Evolutionary conservation across 2,797 vertebrate genomes (phyloP), one percentile per base, ranked within the genome.

Genomic region (Lycodopsis pacificus): DNA sequence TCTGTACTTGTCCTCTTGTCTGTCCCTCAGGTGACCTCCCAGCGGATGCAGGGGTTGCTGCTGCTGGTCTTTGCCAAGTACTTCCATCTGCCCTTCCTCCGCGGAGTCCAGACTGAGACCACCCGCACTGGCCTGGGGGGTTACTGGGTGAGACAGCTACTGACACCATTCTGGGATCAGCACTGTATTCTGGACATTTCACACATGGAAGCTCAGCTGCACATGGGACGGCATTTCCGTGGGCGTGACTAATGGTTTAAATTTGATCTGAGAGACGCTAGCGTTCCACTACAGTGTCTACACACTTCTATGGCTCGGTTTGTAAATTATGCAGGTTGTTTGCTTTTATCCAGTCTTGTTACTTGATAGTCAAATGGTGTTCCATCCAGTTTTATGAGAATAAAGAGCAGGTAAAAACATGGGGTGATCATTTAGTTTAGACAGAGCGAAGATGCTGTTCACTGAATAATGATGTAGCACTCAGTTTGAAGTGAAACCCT

Each of bases 111-210:
- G 94, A 99, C 97, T 0, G 97, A 98, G 85, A 98, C 96, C 92
- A 99, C 98, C 0, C 96, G 98, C 85, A 99, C 98, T 0, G 98
- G 98, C 34, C 94, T 99, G 58, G 98, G 98, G 9, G 98, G 98
- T 78, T 99, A 99, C 92, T 99, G 98, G 98, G 98, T 99, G 90
- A 96, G 97, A 81, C 20, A 10, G 32, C 65, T 30, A 20, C 64
- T 73, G 64, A 86, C 65, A 67, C 68, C 36, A 22, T 30, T 34
- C 76, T 87, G 61, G 73, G 25, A 76, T 77, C 61, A 44, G 20
- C 66, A 65, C 44, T 75, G 56, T 73, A 22, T 64, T 30, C 38
- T 49, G 59, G 57, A 72, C 74, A 22, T 38, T 20, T 66, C 27
- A 62, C 44, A 38, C 40, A n/a, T 67, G 34, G 22, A 40, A 61